Evolutionary conservation across 1,140 invertebrate species (phyloP), one percentile per base, ranked within the genome.

Genomic region (Heliconius eleuchia): DNA sequence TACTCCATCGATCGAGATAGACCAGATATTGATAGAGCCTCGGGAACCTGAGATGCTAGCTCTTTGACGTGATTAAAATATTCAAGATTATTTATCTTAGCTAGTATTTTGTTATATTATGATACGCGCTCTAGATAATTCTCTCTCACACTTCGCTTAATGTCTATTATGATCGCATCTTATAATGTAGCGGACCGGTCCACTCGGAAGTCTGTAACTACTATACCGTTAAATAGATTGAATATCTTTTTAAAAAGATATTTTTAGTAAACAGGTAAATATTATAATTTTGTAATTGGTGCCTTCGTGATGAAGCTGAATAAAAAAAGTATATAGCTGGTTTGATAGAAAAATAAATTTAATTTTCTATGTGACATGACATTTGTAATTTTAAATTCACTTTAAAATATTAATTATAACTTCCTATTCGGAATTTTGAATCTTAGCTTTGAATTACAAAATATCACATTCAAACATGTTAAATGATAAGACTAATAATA

Each of bases 11-110:
- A 83, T 86, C 86, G 82, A 76, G 80, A 87, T 87, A 76, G 37
- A 76, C 39, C 76, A 79, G 88, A 89, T 88, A 85, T 78, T 81
- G 85, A 87, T 89, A 90, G 76, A 78, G 85, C 86, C 89, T 84
- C 88, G 81, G 87, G 87, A 88, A 78, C 50, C 72, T 57, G 71
- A 77, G 82, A 78, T 80, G 74, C 73, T 76, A 75, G 57, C 76
- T 80, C 71, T 78, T 42, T 66, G 72, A 77, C 76, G 76, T 80
- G 71, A 73, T 78, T 73, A 60, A 66, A 66, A 80, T 72, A 77
- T 77, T 74, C 76, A 39, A 80, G 74, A 80, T 80, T 77, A 77
- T 80, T 80, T 77, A 80, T 80, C 74, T 80, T 73, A 73, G 78
- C 52, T 73, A 71, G 52, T 74, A 80, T 76, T 80, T 75, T 76